Conservation (phyloP, 2,888 invertebrate species). For the Cecidostiba fungosa region DNA sequence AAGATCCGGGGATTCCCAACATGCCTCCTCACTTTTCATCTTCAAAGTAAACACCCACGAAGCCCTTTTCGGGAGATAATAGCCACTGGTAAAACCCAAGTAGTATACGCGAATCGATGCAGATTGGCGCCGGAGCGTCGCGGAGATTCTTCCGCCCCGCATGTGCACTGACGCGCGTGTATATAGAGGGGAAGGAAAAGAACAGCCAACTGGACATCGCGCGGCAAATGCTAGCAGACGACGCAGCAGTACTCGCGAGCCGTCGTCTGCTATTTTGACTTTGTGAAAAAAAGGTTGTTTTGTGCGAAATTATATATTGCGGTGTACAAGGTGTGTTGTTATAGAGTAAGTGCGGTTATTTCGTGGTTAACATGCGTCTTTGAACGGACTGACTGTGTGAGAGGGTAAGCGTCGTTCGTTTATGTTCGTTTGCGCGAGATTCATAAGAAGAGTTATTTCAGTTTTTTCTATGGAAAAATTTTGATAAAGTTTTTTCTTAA, state of each 20-base stretch:
- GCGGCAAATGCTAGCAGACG: neutral
- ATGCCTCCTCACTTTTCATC: neutral
- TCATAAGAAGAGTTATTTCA: no score
- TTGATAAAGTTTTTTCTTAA: no score
- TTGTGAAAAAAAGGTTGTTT: neutral
- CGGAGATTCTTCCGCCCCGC: neutral
- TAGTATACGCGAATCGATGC: neutral
- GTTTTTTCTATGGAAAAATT: no score
- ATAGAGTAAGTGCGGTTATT: no score
- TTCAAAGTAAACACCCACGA: neutral
- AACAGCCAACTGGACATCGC: neutral
- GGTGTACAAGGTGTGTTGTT: no score
- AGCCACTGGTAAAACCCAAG: neutral
- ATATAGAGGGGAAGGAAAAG: neutral
- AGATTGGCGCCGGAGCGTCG: neutral
- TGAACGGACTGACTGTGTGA: no score
- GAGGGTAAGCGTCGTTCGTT: no score
- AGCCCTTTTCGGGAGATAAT: neutral
- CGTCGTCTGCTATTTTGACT: conserved; percentile 1
- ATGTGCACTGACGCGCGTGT: neutral
- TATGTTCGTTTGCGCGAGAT: no score
- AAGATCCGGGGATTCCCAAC: neutral
- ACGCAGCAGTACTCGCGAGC: neutral
- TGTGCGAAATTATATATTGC: no score
- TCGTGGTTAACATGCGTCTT: no score